phyloP scores from a whole-genome alignment of 1,140 invertebrate genomes.

The Orchesella cincta region DNA sequence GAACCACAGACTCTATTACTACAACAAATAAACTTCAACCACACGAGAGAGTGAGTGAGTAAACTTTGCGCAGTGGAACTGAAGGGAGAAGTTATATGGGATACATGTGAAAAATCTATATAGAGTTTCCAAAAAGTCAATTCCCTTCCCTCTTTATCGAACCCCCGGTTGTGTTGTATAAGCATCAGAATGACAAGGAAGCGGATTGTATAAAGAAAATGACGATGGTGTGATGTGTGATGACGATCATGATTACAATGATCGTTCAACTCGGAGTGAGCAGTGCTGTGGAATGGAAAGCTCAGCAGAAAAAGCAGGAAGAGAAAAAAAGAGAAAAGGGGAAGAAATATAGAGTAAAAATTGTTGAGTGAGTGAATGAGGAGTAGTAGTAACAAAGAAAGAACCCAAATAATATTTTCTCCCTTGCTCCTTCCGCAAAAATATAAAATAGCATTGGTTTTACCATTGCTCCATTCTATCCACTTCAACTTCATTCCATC shows the following conservation, averaged over 20 bases:
- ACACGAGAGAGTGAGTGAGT: neutral
- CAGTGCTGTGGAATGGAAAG: neutral
- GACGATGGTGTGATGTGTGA: neutral
- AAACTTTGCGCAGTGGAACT: neutral
- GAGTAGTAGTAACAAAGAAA: neutral
- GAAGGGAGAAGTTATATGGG: neutral
- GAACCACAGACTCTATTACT: slow-evolving; percentile 6
- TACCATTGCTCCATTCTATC: too few relatives aligned
- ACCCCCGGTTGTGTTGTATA: neutral
- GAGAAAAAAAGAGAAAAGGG: neutral
- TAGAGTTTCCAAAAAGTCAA: neutral
- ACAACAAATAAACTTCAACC: neutral
- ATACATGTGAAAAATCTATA: neutral
- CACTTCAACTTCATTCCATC: too few relatives aligned
- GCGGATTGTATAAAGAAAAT: slow-evolving; percentile 13
- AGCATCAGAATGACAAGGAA: neutral
- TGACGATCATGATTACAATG: neutral
- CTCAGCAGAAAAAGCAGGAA: neutral
- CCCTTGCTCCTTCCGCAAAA: slow-evolving; percentile 1
- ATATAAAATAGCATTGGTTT: too few relatives aligned
- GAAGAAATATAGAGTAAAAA: slow-evolving; percentile 28
- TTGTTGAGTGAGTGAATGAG: slow-evolving; percentile 9
- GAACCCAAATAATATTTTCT: neutral
- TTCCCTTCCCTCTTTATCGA: neutral
- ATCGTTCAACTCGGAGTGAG: neutral